Percentiles rank a stretch among this genome's conserved stretches.
phyloP scores from a whole-genome alignment of 2,797 vertebrate genomes.

The Harpagifer antarcticus region DNA sequence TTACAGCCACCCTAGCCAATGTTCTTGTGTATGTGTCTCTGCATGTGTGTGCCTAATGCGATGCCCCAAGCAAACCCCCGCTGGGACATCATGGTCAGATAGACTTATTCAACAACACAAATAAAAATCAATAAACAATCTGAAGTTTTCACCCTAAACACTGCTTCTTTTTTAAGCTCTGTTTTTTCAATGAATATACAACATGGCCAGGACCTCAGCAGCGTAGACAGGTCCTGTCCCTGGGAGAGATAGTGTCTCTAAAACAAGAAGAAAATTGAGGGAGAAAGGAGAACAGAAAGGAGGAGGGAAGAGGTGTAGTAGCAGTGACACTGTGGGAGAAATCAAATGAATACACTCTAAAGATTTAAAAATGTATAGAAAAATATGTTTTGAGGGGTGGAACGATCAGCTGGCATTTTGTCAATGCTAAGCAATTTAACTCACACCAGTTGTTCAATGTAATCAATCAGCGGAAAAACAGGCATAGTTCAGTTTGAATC shows the following conservation, averaged over 20 bases:
- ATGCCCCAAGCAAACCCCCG: conserved; percentile 75
- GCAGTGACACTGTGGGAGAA: conserved; percentile 38
- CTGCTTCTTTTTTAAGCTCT: conserved; percentile 82
- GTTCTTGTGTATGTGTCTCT: conserved; percentile 58
- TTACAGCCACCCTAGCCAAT: conserved; percentile 38
- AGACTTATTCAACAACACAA: conserved; percentile 97
- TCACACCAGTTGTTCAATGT: not conserved
- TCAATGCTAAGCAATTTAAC: conserved; percentile 16
- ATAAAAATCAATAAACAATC: conserved; percentile 99
- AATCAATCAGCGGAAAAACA: conserved; percentile 8
- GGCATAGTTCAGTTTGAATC: not conserved
- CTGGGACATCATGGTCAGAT: conserved; percentile 89
- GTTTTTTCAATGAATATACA: conserved; percentile 99
- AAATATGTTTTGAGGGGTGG: not conserved
- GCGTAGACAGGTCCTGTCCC: conserved; percentile 87
- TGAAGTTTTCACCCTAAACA: conserved; percentile 97
- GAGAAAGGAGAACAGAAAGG: conserved; percentile 49
- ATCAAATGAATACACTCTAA: conserved; percentile 30
- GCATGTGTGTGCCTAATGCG: conserved; percentile 68
- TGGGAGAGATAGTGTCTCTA: conserved; percentile 70
- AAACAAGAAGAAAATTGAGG: conserved; percentile 68
- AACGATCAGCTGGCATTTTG: conserved; percentile 1
- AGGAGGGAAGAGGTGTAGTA: conserved; percentile 70
- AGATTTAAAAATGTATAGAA: conserved; percentile 8
- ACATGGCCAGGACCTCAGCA: conserved; percentile 92